A percentile compares a stretch with the other conserved stretches of the same genome.
Conservation (phyloP, 2,113 vertebrate genomes). For the Odobenus rosmarus region DNA sequence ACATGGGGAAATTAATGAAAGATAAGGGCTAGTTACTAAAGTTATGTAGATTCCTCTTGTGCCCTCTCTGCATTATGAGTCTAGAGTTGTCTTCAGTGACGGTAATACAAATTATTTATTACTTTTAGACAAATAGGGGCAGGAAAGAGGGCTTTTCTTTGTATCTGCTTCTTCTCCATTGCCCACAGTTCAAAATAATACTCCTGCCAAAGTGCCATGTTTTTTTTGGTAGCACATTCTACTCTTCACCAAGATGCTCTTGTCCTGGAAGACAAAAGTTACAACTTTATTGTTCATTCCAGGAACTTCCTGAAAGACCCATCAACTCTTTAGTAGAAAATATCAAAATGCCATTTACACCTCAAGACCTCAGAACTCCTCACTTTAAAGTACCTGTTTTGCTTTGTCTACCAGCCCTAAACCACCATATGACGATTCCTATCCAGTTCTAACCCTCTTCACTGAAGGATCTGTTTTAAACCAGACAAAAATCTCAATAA, state of each 20-base stretch:
- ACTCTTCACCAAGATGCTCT: neutral
- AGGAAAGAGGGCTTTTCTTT: neutral
- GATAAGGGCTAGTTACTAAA: neutral
- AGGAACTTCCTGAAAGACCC: conserved; percentile 15
- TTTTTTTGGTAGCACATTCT: neutral
- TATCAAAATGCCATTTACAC: conserved; percentile 18
- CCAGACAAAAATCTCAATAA: neutral
- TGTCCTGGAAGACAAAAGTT: neutral
- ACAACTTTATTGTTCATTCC: conserved; percentile 24
- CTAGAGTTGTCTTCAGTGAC: neutral
- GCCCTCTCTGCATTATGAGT: neutral
- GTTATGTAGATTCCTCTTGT: neutral
- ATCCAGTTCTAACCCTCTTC: neutral
- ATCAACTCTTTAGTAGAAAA: neutral
- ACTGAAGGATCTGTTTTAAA: neutral
- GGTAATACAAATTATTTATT: neutral
- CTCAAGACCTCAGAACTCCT: neutral
- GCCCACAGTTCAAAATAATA: neutral
- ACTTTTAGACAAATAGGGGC: neutral
- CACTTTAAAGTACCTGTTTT: neutral
- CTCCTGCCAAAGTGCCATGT: neutral
- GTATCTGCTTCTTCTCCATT: neutral
- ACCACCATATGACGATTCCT: neutral
- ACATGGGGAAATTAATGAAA: neutral
- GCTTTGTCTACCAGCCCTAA: neutral